Evolutionary conservation across 2,797 vertebrate species (phyloP), one percentile per base, ranked within the genome.

Genomic region (Oreochromis grahami): DNA sequence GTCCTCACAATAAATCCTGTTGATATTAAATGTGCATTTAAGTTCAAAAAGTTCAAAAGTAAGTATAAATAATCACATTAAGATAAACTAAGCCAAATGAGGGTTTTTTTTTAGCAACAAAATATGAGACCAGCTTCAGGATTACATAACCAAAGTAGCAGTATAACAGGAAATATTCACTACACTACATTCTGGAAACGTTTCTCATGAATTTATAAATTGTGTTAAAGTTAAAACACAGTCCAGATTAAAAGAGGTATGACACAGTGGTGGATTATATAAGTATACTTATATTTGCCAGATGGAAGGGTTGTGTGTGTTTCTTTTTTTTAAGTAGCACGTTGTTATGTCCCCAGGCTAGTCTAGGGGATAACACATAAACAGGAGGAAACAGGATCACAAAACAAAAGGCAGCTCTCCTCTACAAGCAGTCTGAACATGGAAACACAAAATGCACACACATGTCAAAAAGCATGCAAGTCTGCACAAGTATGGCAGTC

Each of bases 1-100:
- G 38, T 43, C 2, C 21, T 43, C 65, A 70, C 38, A 43, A 70
- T 43, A 1, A 15, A 0, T 41, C n/a, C n/a, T 68, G 38, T 9
- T 15, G 65, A 26, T 43, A 10, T 26, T 26, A 9, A 17, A 43
- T 26, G 5, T 70, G 21, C 13, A 0, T 3, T 43, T 0, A 17
- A 68, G 13, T 8, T 68, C 65, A 26, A 26, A 41, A 17, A 26
- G 65, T 70, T 70, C 2, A 43, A 26, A 70, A 41, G 8, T 70
- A 70, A 1, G n/a, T 7, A 0, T 8, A 43, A 43, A 14, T 41
- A 70, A 24, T 4, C 21, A 14, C 63, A 43, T 2, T 24, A 26
- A 43, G 13, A 17, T 12, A 14, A 21, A 43, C 9, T 24, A 43
- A 43, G 21, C n/a, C 12, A 24, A 8, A 4, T 15, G 11, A 36